phyloP scores from a whole-genome alignment of 2,888 invertebrate species.

The Leptura quadrifasciata region DNA sequence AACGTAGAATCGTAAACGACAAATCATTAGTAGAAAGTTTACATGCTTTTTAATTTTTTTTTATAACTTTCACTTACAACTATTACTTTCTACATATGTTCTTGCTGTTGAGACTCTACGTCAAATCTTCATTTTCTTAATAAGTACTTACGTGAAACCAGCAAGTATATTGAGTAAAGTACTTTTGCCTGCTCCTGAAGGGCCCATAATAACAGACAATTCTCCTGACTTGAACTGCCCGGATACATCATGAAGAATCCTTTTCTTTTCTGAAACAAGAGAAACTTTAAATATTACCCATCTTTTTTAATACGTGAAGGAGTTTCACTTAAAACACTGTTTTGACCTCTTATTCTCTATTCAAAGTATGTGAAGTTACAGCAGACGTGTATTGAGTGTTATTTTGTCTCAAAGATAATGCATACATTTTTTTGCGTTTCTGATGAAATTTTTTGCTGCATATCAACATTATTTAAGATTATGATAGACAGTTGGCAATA shows the following conservation, averaged over 20 bases:
- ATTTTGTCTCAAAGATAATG: no score
- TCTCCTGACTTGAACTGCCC: conserved; percentile 90
- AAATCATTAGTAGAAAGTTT: background rate
- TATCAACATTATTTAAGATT: no score
- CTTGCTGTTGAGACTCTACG: background rate
- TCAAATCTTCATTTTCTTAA: background rate
- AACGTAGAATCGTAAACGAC: background rate
- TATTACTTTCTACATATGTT: background rate
- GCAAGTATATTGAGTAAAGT: conserved; percentile 93
- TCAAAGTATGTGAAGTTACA: no score
- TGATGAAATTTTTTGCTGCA: no score
- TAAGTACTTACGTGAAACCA: conserved; percentile 81
- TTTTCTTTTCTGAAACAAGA: conserved; percentile 82
- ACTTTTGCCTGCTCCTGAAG: conserved; percentile 96
- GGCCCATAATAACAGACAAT: conserved; percentile 96
- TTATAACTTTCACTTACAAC: background rate
- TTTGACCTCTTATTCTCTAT: no score
- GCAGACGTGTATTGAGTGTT: no score
- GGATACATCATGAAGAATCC: conserved; percentile 89
- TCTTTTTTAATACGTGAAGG: no score
- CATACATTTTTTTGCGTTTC: no score
- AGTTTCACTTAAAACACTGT: no score
- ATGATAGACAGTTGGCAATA: no score
- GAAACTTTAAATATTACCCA: background rate
- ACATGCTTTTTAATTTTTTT: background rate